These are phyloP conservation scores for Myotis brandtii DNA, from an alignment of 2,113 vertebrate species.

Conservation along the genomic window DNA sequence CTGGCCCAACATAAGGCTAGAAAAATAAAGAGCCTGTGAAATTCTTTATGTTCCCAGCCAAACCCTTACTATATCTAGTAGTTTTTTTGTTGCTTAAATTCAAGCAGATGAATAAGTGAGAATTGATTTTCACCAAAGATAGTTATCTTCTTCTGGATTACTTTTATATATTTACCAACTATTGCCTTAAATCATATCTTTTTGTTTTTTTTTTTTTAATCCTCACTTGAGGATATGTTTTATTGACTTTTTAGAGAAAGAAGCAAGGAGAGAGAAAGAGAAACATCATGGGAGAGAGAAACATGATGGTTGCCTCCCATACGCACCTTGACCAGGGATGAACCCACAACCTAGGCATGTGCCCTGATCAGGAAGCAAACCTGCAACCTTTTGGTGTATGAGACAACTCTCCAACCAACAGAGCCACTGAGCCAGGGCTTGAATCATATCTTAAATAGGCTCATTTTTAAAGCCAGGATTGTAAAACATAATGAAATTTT, in stretches of 20 bases:
- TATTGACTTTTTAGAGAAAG: background rate
- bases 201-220: background rate
- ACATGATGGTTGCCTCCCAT: background rate
- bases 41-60: background rate
- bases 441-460: background rate
- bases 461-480: background rate
- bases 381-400: background rate
- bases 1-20: background rate
- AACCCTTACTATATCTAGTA: background rate
- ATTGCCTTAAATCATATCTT: background rate
- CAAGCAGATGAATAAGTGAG: background rate
- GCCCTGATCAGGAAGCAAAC: background rate
- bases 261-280: background rate
- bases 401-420: background rate
- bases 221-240: background rate
- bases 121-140: background rate
- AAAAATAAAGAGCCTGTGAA: background rate
- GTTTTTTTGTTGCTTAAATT: constrained; percentile 17
- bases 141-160: constrained; percentile 16
- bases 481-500: background rate
- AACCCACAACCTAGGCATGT: background rate
- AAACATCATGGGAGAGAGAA: background rate
- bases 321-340: background rate
- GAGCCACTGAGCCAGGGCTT: background rate
- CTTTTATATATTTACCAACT: background rate